A percentile compares a stretch with the other conserved stretches of the same genome.
These are phyloP conservation scores for Basileuterus tristriatus DNA, from an alignment of 2,797 vertebrate genomes.

Conservation along the genomic window DNA sequence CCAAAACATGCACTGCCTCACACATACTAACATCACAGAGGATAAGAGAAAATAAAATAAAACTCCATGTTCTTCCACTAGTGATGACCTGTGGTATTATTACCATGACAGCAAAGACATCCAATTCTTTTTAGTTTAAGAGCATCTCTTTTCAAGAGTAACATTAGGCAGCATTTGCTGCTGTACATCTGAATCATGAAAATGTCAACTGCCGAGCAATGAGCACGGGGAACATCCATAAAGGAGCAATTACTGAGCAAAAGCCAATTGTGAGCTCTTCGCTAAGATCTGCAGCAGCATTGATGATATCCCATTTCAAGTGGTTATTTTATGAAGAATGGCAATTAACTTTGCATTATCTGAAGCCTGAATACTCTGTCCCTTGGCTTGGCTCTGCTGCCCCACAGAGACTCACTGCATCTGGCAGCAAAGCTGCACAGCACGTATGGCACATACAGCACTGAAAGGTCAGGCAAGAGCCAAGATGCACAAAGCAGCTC, in stretches of 20 bases:
- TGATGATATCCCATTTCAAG: conserved; percentile 37
- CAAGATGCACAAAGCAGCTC: not conserved
- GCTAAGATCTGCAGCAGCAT: not conserved
- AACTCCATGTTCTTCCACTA: not conserved
- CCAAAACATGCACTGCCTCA: not conserved
- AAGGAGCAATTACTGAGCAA: not conserved
- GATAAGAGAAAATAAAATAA: not conserved
- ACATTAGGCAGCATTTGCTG: not conserved
- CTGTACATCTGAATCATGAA: not conserved
- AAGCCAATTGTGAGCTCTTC: not conserved
- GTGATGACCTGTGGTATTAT: conserved; percentile 2
- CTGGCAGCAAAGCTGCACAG: not conserved
- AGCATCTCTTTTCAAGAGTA: not conserved
- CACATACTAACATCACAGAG: not conserved
- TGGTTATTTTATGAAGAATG: conserved; percentile 13
- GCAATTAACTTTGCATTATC: conserved; percentile 34
- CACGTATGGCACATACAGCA: not conserved
- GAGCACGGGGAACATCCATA: not conserved
- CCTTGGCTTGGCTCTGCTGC: not conserved
- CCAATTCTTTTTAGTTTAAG: conserved; percentile 21
- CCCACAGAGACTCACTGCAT: not conserved
- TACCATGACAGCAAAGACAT: conserved; percentile 1
- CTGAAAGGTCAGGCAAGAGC: not conserved
- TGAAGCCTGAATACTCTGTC: not conserved
- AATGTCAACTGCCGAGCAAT: not conserved